Percentiles rank a stretch among this genome's conserved stretches.
Evolutionary conservation across 2,888 invertebrate species (phyloP).

Genomic region (Lithophane ornitopus): DNA sequence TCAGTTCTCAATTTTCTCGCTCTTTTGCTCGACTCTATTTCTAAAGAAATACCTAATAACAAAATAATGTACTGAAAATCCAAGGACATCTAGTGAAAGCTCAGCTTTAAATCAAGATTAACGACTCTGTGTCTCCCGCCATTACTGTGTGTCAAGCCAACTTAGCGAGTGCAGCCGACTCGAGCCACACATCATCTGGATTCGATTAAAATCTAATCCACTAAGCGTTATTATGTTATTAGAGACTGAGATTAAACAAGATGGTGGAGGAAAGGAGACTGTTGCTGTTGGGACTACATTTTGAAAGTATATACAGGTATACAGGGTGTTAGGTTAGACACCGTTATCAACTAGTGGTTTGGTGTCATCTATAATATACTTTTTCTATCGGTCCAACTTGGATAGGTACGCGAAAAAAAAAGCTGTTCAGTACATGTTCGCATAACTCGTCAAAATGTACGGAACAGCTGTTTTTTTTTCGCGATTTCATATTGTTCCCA

Average conservation of each 20-base stretch:
- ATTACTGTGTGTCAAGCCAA: slow-evolving; percentile 61
- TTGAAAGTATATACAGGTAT: too few species aligned
- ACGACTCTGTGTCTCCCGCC: slow-evolving; percentile 62
- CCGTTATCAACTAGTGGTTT: too few species aligned
- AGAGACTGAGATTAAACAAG: slow-evolving; percentile 28
- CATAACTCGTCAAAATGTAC: too few species aligned
- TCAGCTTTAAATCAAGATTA: slow-evolving; percentile 66
- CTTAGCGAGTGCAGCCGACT: slow-evolving; percentile 58
- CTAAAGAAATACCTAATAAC: slow-evolving; percentile 17
- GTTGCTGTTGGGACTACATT: background rate
- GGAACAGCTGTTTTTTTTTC: too few species aligned
- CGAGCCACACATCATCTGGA: slow-evolving; percentile 59
- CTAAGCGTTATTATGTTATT: slow-evolving; percentile 55
- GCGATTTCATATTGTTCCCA: too few species aligned
- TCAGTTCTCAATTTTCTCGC: background rate
- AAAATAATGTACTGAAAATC: slow-evolving; percentile 21
- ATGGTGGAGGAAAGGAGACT: background rate
- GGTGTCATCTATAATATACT: too few species aligned
- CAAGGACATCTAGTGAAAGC: slow-evolving; percentile 48
- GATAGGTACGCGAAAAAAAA: too few species aligned
- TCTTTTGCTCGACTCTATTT: background rate
- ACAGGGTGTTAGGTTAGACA: too few species aligned
- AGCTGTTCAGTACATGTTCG: too few species aligned
- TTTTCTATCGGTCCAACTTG: too few species aligned
- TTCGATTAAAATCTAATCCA: slow-evolving; percentile 69